A percentile compares a stretch with the other conserved stretches of the same genome.
These are phyloP conservation scores for Okamejei kenojei DNA, from an alignment of 2,797 vertebrate genomes.

Conservation along the genomic window DNA sequence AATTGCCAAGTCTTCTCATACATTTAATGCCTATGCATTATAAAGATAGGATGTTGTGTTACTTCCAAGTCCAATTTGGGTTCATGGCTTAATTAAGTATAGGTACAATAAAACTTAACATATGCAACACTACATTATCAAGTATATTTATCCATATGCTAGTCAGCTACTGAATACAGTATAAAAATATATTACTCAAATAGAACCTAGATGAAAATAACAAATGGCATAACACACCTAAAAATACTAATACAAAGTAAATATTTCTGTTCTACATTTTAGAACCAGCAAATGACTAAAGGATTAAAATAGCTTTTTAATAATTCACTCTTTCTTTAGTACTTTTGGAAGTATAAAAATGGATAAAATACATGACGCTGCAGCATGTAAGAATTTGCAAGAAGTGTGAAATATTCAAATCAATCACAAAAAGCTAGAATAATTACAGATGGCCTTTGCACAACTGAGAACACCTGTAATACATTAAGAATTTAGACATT, in stretches of 20 bases:
- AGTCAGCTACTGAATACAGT: slow-evolving; percentile 13
- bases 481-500: neutral
- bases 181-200: slow-evolving; percentile 37
- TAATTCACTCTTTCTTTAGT: slow-evolving; percentile 37
- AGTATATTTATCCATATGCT: slow-evolving; percentile 15
- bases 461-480: slow-evolving; percentile 9
- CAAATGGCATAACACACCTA: slow-evolving; percentile 5
- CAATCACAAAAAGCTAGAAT: slow-evolving; percentile 18
- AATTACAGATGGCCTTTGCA: slow-evolving; percentile 15
- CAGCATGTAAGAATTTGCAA: slow-evolving; percentile 5
- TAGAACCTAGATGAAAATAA: slow-evolving; percentile 29
- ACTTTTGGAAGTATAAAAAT: slow-evolving; percentile 29
- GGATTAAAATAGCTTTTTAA: slow-evolving; percentile 17
- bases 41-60: neutral
- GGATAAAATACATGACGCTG: slow-evolving; percentile 26
- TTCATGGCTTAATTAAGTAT: slow-evolving; percentile 17
- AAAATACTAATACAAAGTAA: slow-evolving; percentile 34
- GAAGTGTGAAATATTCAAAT: slow-evolving; percentile 30
- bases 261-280: slow-evolving; percentile 17
- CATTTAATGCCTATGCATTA: neutral
- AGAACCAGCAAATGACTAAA: slow-evolving; percentile 28
- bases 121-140: slow-evolving; percentile 18
- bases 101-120: neutral
- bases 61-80: neutral
- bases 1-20: neutral